Percentiles rank a stretch among this genome's conserved stretches.
phyloP scores from a whole-genome alignment of 2,888 invertebrate genomes.

The Polydesmus complanatus region DNA sequence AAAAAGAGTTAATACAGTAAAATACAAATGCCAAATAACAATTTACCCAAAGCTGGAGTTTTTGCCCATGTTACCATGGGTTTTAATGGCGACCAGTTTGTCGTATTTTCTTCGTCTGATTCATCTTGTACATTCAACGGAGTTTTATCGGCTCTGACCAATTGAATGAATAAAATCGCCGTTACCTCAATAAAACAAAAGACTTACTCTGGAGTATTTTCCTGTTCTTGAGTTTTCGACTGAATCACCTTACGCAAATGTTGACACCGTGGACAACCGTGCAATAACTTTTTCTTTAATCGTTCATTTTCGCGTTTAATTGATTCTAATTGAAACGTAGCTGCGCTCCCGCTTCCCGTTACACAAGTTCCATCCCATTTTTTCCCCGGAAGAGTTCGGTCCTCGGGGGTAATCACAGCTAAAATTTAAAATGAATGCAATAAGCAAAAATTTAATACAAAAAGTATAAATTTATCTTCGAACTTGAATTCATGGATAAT shows the following conservation, averaged over 20 bases:
- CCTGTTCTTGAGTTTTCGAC: neutral
- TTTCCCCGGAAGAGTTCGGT: neutral
- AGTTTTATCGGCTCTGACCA: too few relatives aligned
- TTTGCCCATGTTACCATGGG: too few relatives aligned
- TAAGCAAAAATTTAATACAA: neutral
- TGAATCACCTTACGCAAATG: neutral
- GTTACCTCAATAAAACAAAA: too few relatives aligned
- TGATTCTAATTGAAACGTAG: neutral
- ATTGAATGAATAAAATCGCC: too few relatives aligned
- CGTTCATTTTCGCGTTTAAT: neutral
- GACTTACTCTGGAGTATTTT: too few relatives aligned
- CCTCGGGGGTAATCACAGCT: neutral
- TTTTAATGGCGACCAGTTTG: too few relatives aligned
- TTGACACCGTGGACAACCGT: neutral
- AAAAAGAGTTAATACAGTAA: too few relatives aligned
- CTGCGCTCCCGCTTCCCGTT: neutral
- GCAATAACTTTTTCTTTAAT: neutral
- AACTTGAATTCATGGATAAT: neutral
- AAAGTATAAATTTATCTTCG: neutral
- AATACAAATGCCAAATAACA: too few relatives aligned
- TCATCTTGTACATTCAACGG: too few relatives aligned
- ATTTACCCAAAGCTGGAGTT: too few relatives aligned
- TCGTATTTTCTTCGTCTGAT: too few relatives aligned
- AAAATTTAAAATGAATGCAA: neutral
- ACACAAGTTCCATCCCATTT: neutral